Percentiles rank a stretch among this genome's conserved stretches.
phyloP scores from a whole-genome alignment of 35 echinoderm and acorn worm genomes.

The Ophioderma brevispina region DNA sequence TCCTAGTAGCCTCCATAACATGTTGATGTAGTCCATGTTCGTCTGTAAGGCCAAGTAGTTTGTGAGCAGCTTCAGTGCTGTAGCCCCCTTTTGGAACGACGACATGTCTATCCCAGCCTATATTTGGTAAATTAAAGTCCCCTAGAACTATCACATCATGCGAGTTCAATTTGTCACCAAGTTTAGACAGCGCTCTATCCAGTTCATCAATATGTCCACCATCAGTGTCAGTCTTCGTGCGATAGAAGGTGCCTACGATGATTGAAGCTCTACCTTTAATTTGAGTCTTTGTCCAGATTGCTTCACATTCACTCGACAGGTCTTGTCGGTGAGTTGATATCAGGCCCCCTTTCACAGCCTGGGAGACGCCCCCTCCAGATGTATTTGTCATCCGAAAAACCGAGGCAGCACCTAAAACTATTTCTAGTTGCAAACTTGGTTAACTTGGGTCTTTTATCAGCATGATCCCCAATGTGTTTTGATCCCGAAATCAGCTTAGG shows the following conservation, averaged over 20 bases:
- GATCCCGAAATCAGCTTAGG: too few relatives aligned
- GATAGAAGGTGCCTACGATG: constrained; percentile 22
- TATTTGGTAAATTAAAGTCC: not conserved
- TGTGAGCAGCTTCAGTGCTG: not conserved
- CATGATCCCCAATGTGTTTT: too few relatives aligned
- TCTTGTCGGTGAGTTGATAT: not conserved
- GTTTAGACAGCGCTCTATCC: not conserved
- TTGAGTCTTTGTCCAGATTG: constrained; percentile 30
- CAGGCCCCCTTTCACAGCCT: constrained; percentile 17
- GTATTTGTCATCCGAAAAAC: not conserved
- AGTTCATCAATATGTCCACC: not conserved
- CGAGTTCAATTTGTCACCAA: constrained; percentile 17
- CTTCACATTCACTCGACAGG: constrained; percentile 9
- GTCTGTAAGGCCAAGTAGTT: not conserved
- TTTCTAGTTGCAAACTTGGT: too few relatives aligned
- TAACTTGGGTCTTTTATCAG: too few relatives aligned
- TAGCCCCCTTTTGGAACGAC: not conserved
- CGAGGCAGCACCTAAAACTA: too few relatives aligned
- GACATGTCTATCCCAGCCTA: not conserved
- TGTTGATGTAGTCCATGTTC: constrained; percentile 23
- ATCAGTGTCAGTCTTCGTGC: not conserved
- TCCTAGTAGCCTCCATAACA: not conserved
- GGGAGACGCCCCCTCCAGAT: constrained; percentile 20
- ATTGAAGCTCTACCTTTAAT: constrained; percentile 25
- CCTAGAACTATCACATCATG: constrained; percentile 14